Evolutionary conservation across 2,797 vertebrate genomes (phyloP), one percentile per base, ranked within the genome.

Genomic region (Leptoclinus maculatus): DNA sequence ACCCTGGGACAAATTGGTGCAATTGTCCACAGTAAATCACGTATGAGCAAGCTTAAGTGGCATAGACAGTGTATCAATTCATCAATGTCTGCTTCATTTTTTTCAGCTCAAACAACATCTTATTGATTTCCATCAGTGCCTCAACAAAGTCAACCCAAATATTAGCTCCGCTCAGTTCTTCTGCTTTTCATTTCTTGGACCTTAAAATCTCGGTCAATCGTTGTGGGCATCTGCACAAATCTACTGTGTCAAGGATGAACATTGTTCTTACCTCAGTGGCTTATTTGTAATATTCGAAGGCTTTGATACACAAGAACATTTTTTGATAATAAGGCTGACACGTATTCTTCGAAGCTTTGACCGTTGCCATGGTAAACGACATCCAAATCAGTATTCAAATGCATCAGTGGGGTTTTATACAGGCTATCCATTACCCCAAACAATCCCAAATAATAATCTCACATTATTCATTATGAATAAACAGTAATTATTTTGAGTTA

Each of bases 221-320:
- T 12, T 16, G 27, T 34, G 23, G 3, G 32, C 9, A 43, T 66
- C 27, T 62, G 47, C 25, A 47, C 5, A 59, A 36, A 71, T 81
- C 62, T 41, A 41, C 14, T 53, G 36, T 14, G 38, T 59, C 43
- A 17, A 34, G 14, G 39, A 62, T 83, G 34, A 65, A 56, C 41
- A 62, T 17, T 19, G 54, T 62, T 36, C 66, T 17, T 4, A 51
- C 25, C 41, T 25, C 8, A 14, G 34, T 4, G 27, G 34, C 13
- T 43, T 32, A 21, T 66, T 51, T 36, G 19, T 71, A 38, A 63
- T 34, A n/a, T 59, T 59, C 13, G 19, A 65, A 47, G 45, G 27
- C 25, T 68, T 68, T 47, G 38, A 66, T 60, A 45, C 27, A 67
- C 49, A 27, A 58, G 1, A 27, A 56, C 13, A 74, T 19, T 57